A percentile compares a stretch with the other conserved stretches of the same genome.
phyloP scores from a whole-genome alignment of 2,888 invertebrate species.

The Antheraea assamensis region DNA sequence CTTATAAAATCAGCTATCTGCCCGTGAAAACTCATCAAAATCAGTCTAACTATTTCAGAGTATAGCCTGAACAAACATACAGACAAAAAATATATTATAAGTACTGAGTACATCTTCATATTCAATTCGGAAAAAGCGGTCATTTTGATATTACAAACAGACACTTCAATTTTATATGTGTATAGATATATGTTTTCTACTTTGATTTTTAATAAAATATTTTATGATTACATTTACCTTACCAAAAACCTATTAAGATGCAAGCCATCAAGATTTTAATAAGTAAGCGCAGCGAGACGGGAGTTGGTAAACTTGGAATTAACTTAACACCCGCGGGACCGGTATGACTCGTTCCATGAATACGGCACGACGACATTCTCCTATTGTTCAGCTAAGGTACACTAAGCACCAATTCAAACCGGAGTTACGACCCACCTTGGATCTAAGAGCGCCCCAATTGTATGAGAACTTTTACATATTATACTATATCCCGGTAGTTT shows the following conservation, averaged over 20 bases:
- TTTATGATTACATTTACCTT: not conserved
- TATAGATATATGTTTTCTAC: not conserved
- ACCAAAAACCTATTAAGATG: constrained; percentile 64
- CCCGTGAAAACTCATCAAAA: too few species aligned
- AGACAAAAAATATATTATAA: too few species aligned
- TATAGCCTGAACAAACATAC: too few species aligned
- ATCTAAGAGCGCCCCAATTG: not conserved
- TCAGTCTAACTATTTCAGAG: too few species aligned
- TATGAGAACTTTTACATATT: constrained; percentile 6
- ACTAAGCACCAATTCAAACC: constrained; percentile 34
- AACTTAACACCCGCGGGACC: constrained; percentile 67
- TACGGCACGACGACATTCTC: constrained; percentile 37
- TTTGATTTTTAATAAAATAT: not conserved
- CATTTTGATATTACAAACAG: too few species aligned
- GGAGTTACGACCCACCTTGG: constrained; percentile 27
- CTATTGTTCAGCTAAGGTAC: constrained; percentile 42
- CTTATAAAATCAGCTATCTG: too few species aligned
- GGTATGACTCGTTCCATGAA: constrained; percentile 41
- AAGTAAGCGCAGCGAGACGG: constrained; percentile 52
- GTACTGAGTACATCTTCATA: too few species aligned
- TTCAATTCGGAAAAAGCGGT: too few species aligned
- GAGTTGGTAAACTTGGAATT: constrained; percentile 75
- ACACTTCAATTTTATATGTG: not conserved
- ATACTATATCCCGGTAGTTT: not conserved
- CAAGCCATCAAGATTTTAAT: constrained; percentile 75